Evolutionary conservation across 2,888 invertebrate genomes (phyloP).

Genomic region (Sussaba pulchella): DNA sequence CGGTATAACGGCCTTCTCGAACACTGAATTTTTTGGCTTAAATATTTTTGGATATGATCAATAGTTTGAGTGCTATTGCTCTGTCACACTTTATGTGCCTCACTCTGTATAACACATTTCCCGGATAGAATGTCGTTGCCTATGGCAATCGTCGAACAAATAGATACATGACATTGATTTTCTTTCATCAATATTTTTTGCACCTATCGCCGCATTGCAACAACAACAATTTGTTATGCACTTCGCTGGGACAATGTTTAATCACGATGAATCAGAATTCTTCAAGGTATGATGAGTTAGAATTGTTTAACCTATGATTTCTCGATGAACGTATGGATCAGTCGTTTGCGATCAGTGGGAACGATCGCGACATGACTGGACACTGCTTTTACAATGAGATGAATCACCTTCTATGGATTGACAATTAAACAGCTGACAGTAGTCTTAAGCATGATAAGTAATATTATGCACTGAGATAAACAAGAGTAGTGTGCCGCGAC

Average conservation of each 20-base stretch:
- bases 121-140: constrained; percentile 68
- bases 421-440: constrained; percentile 45
- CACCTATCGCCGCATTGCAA: background rate
- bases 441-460: constrained; percentile 35
- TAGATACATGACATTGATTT: constrained; percentile 40
- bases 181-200: constrained; percentile 15
- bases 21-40: no score
- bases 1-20: no score
- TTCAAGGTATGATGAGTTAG: no score
- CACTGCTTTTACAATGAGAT: constrained; percentile 42
- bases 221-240: constrained; percentile 48
- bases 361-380: constrained; percentile 56
- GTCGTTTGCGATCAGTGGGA: constrained; percentile 20
- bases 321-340: constrained; percentile 37
- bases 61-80: no score
- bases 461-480: constrained; percentile 56
- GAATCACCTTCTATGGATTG: constrained; percentile 53
- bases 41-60: no score
- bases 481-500: constrained; percentile 45
- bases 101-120: constrained; percentile 65
- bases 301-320: constrained; percentile 37
- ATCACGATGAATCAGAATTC: constrained; percentile 60
- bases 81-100: no score
- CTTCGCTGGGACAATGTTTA: constrained; percentile 57
- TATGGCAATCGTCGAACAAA: constrained; percentile 59